phyloP scores from a whole-genome alignment of 2,797 vertebrate genomes.

The Tokudaia muenninki region DNA sequence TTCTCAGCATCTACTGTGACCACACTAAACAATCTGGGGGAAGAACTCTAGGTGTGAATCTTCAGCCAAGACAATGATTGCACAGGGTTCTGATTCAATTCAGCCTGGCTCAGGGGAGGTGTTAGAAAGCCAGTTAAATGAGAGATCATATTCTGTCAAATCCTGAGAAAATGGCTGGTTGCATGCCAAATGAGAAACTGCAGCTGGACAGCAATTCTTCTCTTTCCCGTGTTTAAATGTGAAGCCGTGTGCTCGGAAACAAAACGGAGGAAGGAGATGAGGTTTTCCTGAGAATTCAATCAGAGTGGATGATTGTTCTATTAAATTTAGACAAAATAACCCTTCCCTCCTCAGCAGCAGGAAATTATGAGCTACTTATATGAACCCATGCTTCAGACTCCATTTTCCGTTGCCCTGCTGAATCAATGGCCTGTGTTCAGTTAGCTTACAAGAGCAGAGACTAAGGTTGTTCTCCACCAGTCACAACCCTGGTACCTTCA shows the following conservation, averaged over 20 bases:
- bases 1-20: slow-evolving; percentile 46
- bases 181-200: slow-evolving; percentile 77
- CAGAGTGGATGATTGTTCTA: slow-evolving; percentile 62
- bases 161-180: slow-evolving; percentile 71
- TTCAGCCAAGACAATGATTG: slow-evolving; percentile 73
- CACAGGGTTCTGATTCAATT: slow-evolving; percentile 60
- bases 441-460: neutral
- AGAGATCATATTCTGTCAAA: slow-evolving; percentile 78
- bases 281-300: slow-evolving; percentile 73
- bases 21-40: slow-evolving; percentile 39
- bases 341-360: slow-evolving; percentile 12
- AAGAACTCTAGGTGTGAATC: slow-evolving; percentile 71
- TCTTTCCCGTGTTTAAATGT: slow-evolving; percentile 66
- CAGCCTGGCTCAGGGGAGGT: slow-evolving; percentile 66
- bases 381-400: slow-evolving; percentile 34
- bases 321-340: slow-evolving; percentile 72
- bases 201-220: slow-evolving; percentile 70
- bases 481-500: neutral
- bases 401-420: neutral
- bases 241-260: slow-evolving; percentile 60
- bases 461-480: neutral
- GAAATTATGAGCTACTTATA: slow-evolving; percentile 67
- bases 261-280: slow-evolving; percentile 66
- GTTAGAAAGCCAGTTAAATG: slow-evolving; percentile 77
- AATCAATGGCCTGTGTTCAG: neutral